Evolutionary conservation across 2,113 vertebrate genomes (phyloP).

Genomic region (Burhinus bistriatus): DNA sequence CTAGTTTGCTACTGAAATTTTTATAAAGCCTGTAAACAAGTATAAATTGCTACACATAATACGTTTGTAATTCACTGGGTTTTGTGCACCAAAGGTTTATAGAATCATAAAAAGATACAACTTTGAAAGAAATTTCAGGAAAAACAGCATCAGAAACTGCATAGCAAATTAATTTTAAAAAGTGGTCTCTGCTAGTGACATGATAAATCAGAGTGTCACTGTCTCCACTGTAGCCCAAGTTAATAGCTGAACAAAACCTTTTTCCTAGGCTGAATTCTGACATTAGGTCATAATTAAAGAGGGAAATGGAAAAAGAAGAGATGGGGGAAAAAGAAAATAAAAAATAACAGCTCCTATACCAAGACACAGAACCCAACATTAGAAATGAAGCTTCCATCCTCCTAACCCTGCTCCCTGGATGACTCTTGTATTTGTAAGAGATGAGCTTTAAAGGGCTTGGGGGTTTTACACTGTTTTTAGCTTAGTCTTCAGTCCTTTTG

Average conservation of each 20-base stretch:
- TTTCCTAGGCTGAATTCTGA: background rate
- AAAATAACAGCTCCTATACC: background rate
- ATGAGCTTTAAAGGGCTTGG: background rate
- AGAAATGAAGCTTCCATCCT: background rate
- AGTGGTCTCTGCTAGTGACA: background rate
- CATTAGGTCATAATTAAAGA: background rate
- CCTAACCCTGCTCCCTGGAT: background rate
- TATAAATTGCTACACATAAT: conserved; percentile 4
- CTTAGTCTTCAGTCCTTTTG: background rate
- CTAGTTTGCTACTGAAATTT: conserved; percentile 52
- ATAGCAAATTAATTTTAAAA: background rate
- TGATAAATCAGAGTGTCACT: background rate
- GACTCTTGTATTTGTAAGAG: background rate
- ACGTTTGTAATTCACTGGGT: background rate
- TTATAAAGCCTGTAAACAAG: conserved; percentile 54
- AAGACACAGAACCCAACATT: background rate
- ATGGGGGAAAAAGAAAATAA: background rate
- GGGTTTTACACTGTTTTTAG: background rate
- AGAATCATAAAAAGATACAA: background rate
- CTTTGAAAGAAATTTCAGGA: background rate
- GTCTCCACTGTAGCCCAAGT: background rate
- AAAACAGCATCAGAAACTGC: background rate
- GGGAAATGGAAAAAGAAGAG: background rate
- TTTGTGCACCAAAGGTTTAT: background rate
- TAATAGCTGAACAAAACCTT: background rate